These are phyloP conservation scores for Lophius piscatorius DNA, from an alignment of 2,113 vertebrate genomes.

Conservation along the genomic window DNA sequence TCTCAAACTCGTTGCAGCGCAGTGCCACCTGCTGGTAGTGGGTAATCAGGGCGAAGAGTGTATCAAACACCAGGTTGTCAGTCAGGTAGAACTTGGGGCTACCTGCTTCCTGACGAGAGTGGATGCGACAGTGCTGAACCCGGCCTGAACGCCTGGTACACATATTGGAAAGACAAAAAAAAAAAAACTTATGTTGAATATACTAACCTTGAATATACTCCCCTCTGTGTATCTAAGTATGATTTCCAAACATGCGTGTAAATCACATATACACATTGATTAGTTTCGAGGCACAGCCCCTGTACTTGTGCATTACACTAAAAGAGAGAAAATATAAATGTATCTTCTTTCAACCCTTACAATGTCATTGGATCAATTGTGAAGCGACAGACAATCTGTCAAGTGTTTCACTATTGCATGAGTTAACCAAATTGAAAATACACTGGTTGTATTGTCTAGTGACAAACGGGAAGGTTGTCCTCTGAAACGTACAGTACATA, in stretches of 20 bases:
- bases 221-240: neutral
- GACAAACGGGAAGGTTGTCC: neutral
- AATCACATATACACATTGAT: conserved; percentile 12
- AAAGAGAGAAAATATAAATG: neutral
- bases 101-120: conserved; percentile 95
- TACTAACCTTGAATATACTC: conserved; percentile 3
- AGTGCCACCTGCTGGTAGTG: conserved; percentile 98
- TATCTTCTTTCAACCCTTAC: conserved; percentile 25
- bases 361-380: conserved; percentile 20
- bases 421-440: neutral
- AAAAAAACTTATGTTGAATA: neutral
- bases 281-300: neutral
- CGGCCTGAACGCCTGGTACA: conserved; percentile 91
- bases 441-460: no score
- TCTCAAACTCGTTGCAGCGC: conserved; percentile 98
- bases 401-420: conserved; percentile 1
- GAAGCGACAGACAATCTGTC: conserved; percentile 13
- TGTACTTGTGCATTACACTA: neutral
- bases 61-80: conserved; percentile 97
- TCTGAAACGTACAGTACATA: neutral
- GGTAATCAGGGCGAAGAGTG: conserved; percentile 95
- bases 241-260: no score
- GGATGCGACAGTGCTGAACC: conserved; percentile 97
- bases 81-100: conserved; percentile 98
- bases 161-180: neutral